Conservation (phyloP, 2,888 invertebrate genomes). For the Heliconius charithonia region DNA sequence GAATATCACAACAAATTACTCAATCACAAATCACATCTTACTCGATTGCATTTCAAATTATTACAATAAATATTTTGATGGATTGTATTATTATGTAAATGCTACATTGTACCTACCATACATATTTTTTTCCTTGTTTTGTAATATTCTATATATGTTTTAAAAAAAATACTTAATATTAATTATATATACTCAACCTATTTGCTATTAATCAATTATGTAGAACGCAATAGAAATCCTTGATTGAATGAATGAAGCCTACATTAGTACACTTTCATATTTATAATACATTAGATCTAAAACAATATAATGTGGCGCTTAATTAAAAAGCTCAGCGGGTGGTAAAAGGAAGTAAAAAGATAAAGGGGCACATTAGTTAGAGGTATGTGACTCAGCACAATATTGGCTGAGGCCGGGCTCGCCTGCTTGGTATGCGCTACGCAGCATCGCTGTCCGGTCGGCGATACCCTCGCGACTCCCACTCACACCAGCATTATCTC, state of each 20-base stretch:
- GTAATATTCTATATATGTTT: neutral
- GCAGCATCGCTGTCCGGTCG: constrained; percentile 57
- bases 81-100: constrained; percentile 49
- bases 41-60: constrained; percentile 60
- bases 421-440: constrained; percentile 72
- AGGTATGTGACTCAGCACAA: constrained; percentile 74
- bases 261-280: neutral
- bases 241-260: neutral
- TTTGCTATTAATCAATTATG: neutral
- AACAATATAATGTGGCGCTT: constrained; percentile 23
- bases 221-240: neutral
- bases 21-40: constrained; percentile 57
- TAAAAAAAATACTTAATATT: neutral
- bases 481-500: constrained; percentile 48
- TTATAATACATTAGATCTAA: neutral
- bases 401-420: constrained; percentile 64
- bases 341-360: constrained; percentile 62
- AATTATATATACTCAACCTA: neutral
- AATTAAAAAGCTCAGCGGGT: constrained; percentile 54
- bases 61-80: constrained; percentile 51
- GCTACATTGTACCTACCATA: constrained; percentile 39
- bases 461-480: constrained; percentile 60
- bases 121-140: no score
- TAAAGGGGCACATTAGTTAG: constrained; percentile 64
- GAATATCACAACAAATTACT: constrained; percentile 66